Conservation (phyloP, 2,113 vertebrate genomes). For the Dicrurus megarhynchus region DNA sequence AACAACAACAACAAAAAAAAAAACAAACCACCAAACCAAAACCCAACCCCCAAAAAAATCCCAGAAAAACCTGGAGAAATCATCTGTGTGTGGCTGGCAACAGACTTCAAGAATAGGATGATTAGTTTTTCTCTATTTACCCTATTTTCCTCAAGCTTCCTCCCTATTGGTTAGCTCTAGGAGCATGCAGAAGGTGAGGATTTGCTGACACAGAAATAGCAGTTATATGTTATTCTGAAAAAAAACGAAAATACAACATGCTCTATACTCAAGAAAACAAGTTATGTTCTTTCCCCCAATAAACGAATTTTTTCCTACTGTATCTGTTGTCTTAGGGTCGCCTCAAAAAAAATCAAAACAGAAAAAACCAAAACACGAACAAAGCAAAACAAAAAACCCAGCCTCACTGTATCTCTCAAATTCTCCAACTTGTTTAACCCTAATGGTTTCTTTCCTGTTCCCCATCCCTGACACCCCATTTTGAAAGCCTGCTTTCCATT, state of each 20-base stretch:
- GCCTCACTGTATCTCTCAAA: neutral
- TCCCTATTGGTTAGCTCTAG: slow-evolving; percentile 44
- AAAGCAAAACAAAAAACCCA: neutral
- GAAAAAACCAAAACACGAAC: neutral
- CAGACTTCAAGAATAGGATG: slow-evolving; percentile 40
- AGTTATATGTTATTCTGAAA: neutral
- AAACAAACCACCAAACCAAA: neutral
- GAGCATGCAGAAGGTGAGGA: slow-evolving; percentile 25
- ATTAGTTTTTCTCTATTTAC: slow-evolving; percentile 54
- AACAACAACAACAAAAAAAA: neutral
- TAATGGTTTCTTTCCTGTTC: neutral
- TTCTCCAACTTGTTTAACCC: neutral
- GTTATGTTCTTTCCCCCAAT: neutral
- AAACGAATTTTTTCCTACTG: neutral
- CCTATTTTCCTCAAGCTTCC: slow-evolving; percentile 33
- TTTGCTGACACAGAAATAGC: slow-evolving; percentile 34
- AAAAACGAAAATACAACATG: neutral
- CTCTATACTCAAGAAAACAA: neutral
- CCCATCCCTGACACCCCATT: neutral
- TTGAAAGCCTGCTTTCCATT: neutral
- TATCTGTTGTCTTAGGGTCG: neutral
- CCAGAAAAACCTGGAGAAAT: neutral
- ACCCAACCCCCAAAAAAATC: neutral
- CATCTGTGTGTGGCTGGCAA: slow-evolving; percentile 38
- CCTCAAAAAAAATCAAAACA: neutral